A percentile compares a stretch with the other conserved stretches of the same genome.
These are phyloP conservation scores for Pachycephus smyrnensis DNA, from an alignment of 2,888 invertebrate species.

Conservation along the genomic window DNA sequence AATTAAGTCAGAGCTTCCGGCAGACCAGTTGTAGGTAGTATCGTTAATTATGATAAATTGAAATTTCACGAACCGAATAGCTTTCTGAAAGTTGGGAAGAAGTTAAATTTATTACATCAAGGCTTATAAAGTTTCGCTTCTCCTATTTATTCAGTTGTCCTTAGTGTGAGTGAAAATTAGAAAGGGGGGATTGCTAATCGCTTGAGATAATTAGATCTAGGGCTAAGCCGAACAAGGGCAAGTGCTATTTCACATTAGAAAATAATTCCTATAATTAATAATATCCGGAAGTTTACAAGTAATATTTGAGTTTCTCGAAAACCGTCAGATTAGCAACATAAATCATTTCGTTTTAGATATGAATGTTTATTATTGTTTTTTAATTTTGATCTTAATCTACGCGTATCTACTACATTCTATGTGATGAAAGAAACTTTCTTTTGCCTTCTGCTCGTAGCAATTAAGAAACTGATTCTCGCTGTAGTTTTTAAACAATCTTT, in stretches of 20 bases:
- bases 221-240: neutral
- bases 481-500: too few species aligned
- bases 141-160: neutral
- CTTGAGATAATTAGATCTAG: neutral
- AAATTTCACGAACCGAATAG: neutral
- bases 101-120: neutral
- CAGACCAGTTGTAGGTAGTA: neutral
- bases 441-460: too few species aligned
- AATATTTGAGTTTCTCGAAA: neutral
- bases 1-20: neutral
- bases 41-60: neutral
- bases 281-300: too few species aligned
- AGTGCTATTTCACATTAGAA: too few species aligned
- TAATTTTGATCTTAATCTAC: too few species aligned
- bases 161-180: neutral
- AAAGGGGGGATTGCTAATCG: neutral
- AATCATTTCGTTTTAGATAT: too few species aligned
- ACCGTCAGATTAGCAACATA: neutral
- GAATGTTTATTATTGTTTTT: too few species aligned
- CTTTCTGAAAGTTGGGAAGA: neutral
- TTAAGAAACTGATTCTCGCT: too few species aligned
- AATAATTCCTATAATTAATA: too few species aligned
- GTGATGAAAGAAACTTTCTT: too few species aligned
- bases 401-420: too few species aligned
- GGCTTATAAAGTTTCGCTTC: neutral